Evolutionary conservation across 2,797 vertebrate species (phyloP).

Genomic region (Muscicapa striata): DNA sequence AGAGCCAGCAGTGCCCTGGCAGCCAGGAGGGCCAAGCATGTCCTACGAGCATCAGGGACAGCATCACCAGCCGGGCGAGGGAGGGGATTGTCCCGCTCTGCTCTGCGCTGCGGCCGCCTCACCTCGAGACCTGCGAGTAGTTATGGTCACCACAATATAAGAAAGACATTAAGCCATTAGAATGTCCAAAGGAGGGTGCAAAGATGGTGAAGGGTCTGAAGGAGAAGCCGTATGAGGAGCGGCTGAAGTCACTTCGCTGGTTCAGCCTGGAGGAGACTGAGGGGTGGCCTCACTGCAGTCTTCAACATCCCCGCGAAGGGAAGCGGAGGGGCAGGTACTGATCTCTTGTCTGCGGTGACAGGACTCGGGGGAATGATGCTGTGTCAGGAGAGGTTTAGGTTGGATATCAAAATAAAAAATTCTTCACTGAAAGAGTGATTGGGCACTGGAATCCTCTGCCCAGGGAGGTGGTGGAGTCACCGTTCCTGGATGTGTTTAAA

Average conservation of each 20-base stretch:
- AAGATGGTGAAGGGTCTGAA: neutral
- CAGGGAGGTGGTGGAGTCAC: neutral
- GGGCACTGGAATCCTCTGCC: neutral
- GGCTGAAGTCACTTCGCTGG: accelerated
- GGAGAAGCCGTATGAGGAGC: neutral
- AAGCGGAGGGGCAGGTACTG: neutral
- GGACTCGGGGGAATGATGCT: neutral
- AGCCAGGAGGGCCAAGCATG: accelerated
- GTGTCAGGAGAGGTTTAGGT: neutral
- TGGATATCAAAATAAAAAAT: neutral
- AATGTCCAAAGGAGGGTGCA: neutral
- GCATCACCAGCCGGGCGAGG: accelerated
- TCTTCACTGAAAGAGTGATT: neutral
- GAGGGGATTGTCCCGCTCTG: neutral
- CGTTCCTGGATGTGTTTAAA: no score
- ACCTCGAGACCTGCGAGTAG: accelerated
- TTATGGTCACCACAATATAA: neutral
- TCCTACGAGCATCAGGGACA: neutral
- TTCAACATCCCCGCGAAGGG: neutral
- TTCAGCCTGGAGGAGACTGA: neutral
- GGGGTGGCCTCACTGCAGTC: no score
- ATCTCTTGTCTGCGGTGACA: neutral
- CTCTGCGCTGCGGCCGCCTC: neutral
- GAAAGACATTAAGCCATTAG: neutral
- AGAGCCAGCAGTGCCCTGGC: neutral